Percentiles rank a stretch among this genome's conserved stretches.
Evolutionary conservation across 2,888 invertebrate genomes (phyloP).

Genomic region (Hemicrepidius hirtus): DNA sequence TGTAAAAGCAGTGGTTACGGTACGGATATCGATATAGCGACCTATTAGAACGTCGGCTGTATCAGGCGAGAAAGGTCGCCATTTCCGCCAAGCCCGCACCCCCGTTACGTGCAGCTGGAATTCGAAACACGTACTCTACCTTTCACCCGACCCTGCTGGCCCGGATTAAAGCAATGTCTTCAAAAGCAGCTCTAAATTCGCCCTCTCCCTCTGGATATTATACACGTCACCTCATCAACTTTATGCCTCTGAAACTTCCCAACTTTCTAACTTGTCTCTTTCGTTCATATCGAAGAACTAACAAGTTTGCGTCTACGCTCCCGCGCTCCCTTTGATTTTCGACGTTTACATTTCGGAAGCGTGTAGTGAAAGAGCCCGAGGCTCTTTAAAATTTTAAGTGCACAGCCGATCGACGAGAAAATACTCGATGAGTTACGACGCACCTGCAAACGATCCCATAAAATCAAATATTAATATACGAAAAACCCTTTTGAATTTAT

Average conservation of each 20-base stretch:
- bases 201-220: constrained; percentile 54
- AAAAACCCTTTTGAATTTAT: constrained; percentile 15
- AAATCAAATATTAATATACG: constrained; percentile 35
- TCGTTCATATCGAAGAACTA: constrained; percentile 50
- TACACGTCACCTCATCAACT: constrained; percentile 57
- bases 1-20: constrained; percentile 38
- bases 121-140: constrained; percentile 55
- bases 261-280: constrained; percentile 52
- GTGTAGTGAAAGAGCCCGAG: constrained; percentile 4
- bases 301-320: constrained; percentile 41
- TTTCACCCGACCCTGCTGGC: constrained; percentile 56
- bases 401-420: constrained; percentile 29
- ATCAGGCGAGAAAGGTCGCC: constrained; percentile 44
- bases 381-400: constrained; percentile 42
- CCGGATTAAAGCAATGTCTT: constrained; percentile 60
- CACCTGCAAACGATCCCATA: constrained; percentile 35
- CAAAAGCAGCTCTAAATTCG: constrained; percentile 59
- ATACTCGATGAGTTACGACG: constrained; percentile 27
- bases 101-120: constrained; percentile 45
- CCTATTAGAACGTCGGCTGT: constrained; percentile 44
- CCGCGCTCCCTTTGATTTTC: constrained; percentile 47
- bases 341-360: constrained; percentile 38
- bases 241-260: constrained; percentile 52
- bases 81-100: constrained; percentile 41
- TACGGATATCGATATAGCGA: constrained; percentile 45